Base-by-base conservation (phyloP, 2,113 vertebrate genomes). In the Cettia cetti region DNA sequence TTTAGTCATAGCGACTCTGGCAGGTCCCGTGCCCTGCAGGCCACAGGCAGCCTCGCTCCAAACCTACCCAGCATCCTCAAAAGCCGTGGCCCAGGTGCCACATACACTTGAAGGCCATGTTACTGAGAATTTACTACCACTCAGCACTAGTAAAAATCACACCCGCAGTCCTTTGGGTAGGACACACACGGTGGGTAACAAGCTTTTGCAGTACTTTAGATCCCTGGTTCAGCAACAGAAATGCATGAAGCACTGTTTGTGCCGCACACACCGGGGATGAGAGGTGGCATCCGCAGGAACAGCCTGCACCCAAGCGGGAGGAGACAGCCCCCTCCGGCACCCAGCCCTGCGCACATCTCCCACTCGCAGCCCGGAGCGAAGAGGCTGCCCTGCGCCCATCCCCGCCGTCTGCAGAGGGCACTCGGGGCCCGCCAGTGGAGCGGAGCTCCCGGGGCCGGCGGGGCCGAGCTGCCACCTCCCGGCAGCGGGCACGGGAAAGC, bases 321-420 rank as follows among this genome's bases (percentile, higher is more conserved):
- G 9, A 21, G 6, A 37, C n/a, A 63, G 5, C 4, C 13, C 10
- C 5, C 37, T 37, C 13, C 13, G 3, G 53, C 20, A 15, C 12
- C 31, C 63, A 39, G 26, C 16, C 4, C 52, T 3, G 24, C 42
- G 1, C 20, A 13, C 30, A 11, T n/a, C 33, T 19, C 44, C 18
- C 42, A 1, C 44, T 7, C 15, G 44, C 44, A 16, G 0, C 57
- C 10, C 9, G 22, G 31, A 11, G 64, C 1, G 1, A 53, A 4
- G 17, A 15, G 77, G 56, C 56, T 13, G 19, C 71, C 81, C 3
- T 79, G 88, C 64, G 53, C 54, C 72, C 57, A 4, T 20, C 27
- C 12, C 66, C 63, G 69, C 80, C 82, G 95, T 37, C 97, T 95
- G 94, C 94, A 97, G 96, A 81, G 95, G 96, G 95, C 96, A 96